These are phyloP conservation scores for Poeciliopsis paucimaculata DNA, from an alignment of 2,797 vertebrate genomes.

Conservation along the genomic window DNA sequence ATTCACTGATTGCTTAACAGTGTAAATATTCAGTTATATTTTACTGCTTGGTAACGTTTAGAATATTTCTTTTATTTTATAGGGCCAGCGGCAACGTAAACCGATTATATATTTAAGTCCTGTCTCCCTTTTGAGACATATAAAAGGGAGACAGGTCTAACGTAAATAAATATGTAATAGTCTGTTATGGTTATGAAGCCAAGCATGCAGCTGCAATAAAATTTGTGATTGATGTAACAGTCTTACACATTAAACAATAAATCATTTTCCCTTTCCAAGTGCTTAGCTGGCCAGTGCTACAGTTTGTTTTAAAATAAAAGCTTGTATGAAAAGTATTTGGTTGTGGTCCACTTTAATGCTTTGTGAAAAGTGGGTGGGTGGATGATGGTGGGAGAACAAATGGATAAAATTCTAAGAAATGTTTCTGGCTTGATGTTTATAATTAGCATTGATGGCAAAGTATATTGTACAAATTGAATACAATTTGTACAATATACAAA, in stretches of 20 bases:
- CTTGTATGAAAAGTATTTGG: not conserved
- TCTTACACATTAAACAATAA: not conserved
- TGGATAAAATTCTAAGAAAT: not conserved
- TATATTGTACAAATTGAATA: not conserved
- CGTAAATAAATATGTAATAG: not conserved
- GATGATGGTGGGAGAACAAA: not conserved
- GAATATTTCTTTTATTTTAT: not conserved
- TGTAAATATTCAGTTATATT: not conserved
- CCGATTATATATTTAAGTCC: not conserved
- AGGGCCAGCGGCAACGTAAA: not conserved
- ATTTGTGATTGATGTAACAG: not conserved
- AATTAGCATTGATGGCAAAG: not conserved
- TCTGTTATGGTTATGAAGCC: not conserved
- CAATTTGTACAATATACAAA: no score
- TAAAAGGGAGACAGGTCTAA: not conserved
- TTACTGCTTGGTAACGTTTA: not conserved
- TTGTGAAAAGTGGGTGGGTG: not conserved
- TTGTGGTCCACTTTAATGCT: not conserved
- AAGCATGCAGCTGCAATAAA: not conserved
- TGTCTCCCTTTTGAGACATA: not conserved
- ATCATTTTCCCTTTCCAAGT: not conserved
- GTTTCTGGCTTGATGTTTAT: not conserved
- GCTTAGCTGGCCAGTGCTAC: not conserved
- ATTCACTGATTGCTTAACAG: not conserved
- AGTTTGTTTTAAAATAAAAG: not conserved